These are phyloP conservation scores for Ernsta delagoae DNA, from an alignment of 2,888 invertebrate species.

Conservation along the genomic window DNA sequence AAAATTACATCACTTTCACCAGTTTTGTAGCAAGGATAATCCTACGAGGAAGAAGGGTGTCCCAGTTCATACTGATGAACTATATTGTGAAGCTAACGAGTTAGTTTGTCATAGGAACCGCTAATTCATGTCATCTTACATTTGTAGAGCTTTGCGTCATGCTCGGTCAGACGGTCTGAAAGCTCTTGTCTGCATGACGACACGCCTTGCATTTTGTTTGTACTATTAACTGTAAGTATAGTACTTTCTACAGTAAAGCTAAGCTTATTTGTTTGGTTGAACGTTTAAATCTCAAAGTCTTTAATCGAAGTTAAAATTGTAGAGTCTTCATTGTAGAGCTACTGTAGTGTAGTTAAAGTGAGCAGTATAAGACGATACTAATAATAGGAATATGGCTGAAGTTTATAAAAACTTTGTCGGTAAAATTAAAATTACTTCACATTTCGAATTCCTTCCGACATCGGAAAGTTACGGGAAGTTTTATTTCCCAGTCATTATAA, in stretches of 20 bases:
- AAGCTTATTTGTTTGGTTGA: too few species aligned
- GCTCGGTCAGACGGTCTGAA: conserved; percentile 41
- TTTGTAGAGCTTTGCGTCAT: conserved; percentile 44
- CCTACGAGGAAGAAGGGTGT: conserved; percentile 61
- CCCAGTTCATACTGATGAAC: conserved; percentile 59
- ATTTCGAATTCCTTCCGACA: not conserved
- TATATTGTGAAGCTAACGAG: conserved; percentile 51
- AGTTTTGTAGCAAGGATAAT: conserved; percentile 63
- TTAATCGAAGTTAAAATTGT: too few species aligned
- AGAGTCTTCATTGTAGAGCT: too few species aligned
- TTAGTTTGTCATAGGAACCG: conserved; percentile 41
- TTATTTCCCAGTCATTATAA: conserved; percentile 44
- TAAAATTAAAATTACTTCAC: too few species aligned
- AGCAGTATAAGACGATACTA: too few species aligned
- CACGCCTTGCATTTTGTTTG: conserved; percentile 41
- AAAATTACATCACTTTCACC: conserved; percentile 65
- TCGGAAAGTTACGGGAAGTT: conserved; percentile 23
- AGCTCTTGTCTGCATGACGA: conserved; percentile 52
- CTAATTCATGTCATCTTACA: conserved; percentile 46
- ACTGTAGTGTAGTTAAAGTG: too few species aligned
- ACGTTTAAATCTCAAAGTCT: too few species aligned
- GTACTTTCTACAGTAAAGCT: too few species aligned
- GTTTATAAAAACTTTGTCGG: too few species aligned
- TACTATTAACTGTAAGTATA: conserved; percentile 24
- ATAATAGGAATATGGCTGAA: too few species aligned